Evolutionary conservation across 2,888 invertebrate genomes (phyloP), one percentile per base, ranked within the genome.

Genomic region (Lasioglossum villosulum): DNA sequence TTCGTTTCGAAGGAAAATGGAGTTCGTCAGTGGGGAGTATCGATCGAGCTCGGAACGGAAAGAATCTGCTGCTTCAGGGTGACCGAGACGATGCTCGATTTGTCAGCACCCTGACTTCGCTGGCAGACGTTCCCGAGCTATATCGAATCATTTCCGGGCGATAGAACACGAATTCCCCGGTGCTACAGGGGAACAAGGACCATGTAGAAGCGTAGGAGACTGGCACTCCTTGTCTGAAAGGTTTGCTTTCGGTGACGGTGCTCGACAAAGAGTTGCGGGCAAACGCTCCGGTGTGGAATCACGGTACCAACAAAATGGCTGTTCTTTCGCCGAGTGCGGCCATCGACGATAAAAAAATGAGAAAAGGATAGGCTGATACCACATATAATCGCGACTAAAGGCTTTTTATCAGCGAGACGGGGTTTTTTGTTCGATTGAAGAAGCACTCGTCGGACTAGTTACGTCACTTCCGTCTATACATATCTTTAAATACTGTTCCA

Each of bases 121-220:
- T 83, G 86, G 52, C 87, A 80, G 87, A 86, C 86, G 86, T 86
- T 88, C 89, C 84, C 80, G 75, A 56, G 88, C 85, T 79, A 81
- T 86, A 88, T 90, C 92, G 91, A 92, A 93, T 93, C 91, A 92
- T 91, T 93, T 94, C 93, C 93, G 92, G 86, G 75, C 92, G 92
- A 92, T 91, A 85, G 90, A 88, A 75, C 92, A 86, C 89, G 87
- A 90, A 93, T 93, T 92, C 90, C 75, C 81, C 30, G 81, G 52
- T 82, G 78, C 75, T 75, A 59, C 45, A 5, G 71, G 84, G 82
- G 86, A 86, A 75, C 74, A 82, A 86, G 75, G 75, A 82, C 75
- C 70, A 68, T 59, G 68, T 75, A 75, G 84, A 78, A 72, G 80
- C 79, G 75, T 81, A 75, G 78, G n/a, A 52, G 73, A 78, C 78